Base-by-base conservation (phyloP, 2,888 invertebrate species). In the Isotomurus palustris region DNA sequence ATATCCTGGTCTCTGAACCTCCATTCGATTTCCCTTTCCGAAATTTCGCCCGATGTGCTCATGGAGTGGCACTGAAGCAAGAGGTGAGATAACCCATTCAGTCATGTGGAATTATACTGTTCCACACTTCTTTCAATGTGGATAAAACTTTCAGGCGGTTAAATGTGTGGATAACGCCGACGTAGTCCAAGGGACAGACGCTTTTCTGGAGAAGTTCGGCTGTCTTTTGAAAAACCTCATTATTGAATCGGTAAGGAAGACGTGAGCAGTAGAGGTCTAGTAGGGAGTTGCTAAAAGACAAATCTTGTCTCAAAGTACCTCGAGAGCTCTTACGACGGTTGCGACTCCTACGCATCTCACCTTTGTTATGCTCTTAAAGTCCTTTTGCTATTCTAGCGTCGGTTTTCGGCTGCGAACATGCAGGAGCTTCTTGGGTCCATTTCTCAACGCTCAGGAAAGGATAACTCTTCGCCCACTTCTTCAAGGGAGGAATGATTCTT, bases 371-470 rank as follows among this genome's bases (percentile, higher is more conserved):
- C n/a, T n/a, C n/a, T n/a, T n/a, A n/a, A n/a, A n/a, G n/a, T 41
- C 38, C 12, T 44, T 45, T 32, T 49, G 4, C n/a, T n/a, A 40
- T 53, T 28, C 32, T 36, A 59, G 59, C 49, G 55, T 52, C 59
- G 59, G n/a, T 59, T 59, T 32, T 59, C 59, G 36, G 55, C 54
- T 45, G 59, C 59, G 40, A 59, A 59, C 49, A 50, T 54, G 54
- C 50, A 54, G 47, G 59, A 59, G 22, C 59, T 59, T 40, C 54
- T 59, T 19, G 52, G 55, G 44, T 59, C 59, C 25, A 55, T 59
- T 59, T 55, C 59, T 82, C 70, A 80, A 80, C 2, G 81, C 85
- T 74, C 86, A 87, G 79, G 85, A 85, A 73, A 58, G n/a, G n/a
- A n/a, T n/a, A n/a, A n/a, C n/a, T n/a, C n/a, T n/a, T n/a, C n/a